Base-by-base conservation (phyloP, 2,797 vertebrate species). In the Sciaenops ocellatus region DNA sequence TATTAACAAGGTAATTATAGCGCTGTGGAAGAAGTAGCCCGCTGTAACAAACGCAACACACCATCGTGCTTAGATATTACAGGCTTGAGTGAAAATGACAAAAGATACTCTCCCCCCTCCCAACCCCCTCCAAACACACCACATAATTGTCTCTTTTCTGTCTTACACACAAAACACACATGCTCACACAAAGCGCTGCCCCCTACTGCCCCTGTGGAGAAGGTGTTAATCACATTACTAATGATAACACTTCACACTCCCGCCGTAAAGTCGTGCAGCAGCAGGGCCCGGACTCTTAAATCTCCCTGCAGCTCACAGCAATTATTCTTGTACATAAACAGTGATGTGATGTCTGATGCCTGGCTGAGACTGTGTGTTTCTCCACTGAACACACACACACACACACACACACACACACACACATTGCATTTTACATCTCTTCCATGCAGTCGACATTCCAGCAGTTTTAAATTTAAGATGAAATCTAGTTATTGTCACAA, bases 1-100 rank as follows among this genome's bases (percentile, higher is more conserved):
- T 97, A 97, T 99, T 97, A 97, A 98, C 97, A 98, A 96, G 96
- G 95, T 96, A 97, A 98, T 97, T 97, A 98, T 76, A 79, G 89
- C 88, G 84, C 93, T 91, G 90, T 94, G 91, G 89, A 93, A 93
- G 94, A 95, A 89, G 94, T 74, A 88, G 85, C 82, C 59, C 18
- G 4, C 71, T 38, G 65, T 59, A 66, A 82, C 85, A 87, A 78
- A 83, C 50, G 67, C 78, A 61, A 68, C 61, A 71, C 79, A 16
- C 69, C 63, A 79, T 66, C 68, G 76, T 82, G 77, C 38, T 42
- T 57, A 64, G 48, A 89, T 67, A 54, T 76, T 50, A 81, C 67
- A 73, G 69, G 78, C 73, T 76, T 16, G 73, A 79, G 76, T 41
- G 68, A 82, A 67, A 77, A 59, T 16, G 57, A 82, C 62, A 60